phyloP scores from a whole-genome alignment of 2,888 invertebrate genomes.

The Romanomermis culicivorax region DNA sequence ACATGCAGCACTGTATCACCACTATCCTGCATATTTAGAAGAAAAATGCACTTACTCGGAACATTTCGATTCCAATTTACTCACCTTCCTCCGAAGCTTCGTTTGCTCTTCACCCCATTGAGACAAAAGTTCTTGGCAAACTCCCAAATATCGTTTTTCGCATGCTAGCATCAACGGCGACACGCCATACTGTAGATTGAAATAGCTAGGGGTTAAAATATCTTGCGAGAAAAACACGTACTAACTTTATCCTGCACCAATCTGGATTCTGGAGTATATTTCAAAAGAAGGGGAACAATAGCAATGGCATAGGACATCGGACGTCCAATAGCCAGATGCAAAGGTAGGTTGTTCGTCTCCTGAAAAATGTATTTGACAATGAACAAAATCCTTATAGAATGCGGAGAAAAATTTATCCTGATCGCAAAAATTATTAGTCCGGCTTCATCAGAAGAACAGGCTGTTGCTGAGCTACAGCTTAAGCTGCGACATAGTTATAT shows the following conservation, averaged over 20 bases:
- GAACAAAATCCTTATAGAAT: too few species aligned
- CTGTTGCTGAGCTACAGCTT: too few species aligned
- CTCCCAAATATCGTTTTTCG: slow-evolving; percentile 80
- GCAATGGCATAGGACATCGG: slow-evolving; percentile 76
- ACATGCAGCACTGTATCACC: slow-evolving; percentile 86
- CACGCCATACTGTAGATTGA: slow-evolving; percentile 56
- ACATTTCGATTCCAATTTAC: background rate
- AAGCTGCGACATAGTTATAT: too few species aligned
- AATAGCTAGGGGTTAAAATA: too few species aligned
- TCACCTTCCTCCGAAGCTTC: slow-evolving; percentile 27
- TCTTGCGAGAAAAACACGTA: too few species aligned
- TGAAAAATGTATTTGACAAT: too few species aligned
- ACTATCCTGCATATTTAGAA: too few species aligned
- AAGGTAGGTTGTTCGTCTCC: too few species aligned
- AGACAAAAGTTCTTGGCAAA: slow-evolving; percentile 69
- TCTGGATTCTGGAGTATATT: slow-evolving; percentile 65
- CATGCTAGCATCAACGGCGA: slow-evolving; percentile 78
- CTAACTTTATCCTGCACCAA: slow-evolving; percentile 67
- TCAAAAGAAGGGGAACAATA: slow-evolving; percentile 63
- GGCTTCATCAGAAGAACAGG: too few species aligned
- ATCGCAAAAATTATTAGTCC: too few species aligned
- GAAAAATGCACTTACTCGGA: slow-evolving; percentile 17
- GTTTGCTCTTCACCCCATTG: slow-evolving; percentile 69
- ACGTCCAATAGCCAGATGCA: slow-evolving; percentile 79
- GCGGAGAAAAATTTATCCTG: too few species aligned